Conservation (phyloP, 1,140 invertebrate genomes). For the Druon quercuslanigerum region DNA sequence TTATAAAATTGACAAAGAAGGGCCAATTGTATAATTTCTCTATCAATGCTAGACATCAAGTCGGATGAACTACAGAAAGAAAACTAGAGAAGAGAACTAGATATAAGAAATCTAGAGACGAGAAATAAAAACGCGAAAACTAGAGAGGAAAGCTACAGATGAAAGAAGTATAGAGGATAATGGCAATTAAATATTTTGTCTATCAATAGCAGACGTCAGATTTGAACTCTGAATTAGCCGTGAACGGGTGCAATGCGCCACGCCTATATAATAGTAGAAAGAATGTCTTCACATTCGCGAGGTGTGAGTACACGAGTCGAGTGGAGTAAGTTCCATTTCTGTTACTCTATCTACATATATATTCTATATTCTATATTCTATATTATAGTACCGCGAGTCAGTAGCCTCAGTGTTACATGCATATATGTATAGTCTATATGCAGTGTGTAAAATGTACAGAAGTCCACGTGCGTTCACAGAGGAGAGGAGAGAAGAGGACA, state of each 20-base stretch:
- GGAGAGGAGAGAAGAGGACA: no score
- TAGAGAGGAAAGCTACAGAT: no score
- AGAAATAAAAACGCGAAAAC: no score
- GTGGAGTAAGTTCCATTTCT: constrained; percentile 2
- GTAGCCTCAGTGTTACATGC: background rate
- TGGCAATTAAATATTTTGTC: no score
- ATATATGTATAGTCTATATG: no score
- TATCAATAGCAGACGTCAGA: no score
- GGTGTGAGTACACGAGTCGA: background rate
- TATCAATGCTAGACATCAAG: background rate
- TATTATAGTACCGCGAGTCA: background rate
- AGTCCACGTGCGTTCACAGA: constrained; percentile 4
- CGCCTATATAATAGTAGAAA: background rate
- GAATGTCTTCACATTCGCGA: constrained; percentile 19
- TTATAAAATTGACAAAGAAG: no score
- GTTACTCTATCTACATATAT: background rate
- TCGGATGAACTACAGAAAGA: no score
- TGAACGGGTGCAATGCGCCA: constrained; percentile 18
- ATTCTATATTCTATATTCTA: background rate
- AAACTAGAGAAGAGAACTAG: no score
- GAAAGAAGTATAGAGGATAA: no score
- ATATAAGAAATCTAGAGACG: no score
- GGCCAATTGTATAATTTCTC: background rate
- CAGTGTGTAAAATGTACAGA: background rate
- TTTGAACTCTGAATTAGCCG: no score